phyloP scores from a whole-genome alignment of 2,797 vertebrate genomes.

The Chelon labrosus region DNA sequence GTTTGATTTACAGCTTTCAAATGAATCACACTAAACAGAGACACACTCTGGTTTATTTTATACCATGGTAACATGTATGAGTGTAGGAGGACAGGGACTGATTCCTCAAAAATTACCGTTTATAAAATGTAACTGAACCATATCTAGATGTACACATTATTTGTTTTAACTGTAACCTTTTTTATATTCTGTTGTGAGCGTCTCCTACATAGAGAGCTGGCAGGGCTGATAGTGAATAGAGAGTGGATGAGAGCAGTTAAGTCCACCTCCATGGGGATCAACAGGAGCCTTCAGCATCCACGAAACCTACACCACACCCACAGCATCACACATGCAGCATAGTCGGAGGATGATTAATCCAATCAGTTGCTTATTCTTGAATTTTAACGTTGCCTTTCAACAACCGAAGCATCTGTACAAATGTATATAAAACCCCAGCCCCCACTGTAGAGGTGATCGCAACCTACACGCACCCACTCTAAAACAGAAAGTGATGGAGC shows the following conservation, averaged over 20 bases:
- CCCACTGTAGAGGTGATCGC: slow-evolving; percentile 3
- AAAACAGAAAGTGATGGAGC: background rate
- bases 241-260: background rate
- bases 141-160: no score
- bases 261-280: slow-evolving; percentile 30
- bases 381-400: background rate
- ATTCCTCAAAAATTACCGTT: no score
- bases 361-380: background rate
- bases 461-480: slow-evolving; percentile 1
- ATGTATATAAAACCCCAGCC: background rate
- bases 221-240: slow-evolving; percentile 18
- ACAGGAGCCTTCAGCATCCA: background rate
- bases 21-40: background rate
- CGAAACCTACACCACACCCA: slow-evolving; percentile 12
- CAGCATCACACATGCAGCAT: rapidly evolving
- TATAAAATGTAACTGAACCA: background rate
- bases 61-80: no score
- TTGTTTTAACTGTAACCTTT: background rate
- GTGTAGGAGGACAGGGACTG: background rate
- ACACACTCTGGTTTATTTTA: no score
- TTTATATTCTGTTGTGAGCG: background rate
- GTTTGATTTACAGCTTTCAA: slow-evolving; percentile 1
- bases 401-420: slow-evolving; percentile 2
- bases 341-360: slow-evolving; percentile 6
- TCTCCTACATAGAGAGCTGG: slow-evolving; percentile 22